These are phyloP conservation scores for Hylyphantes graminicola DNA, from an alignment of 1,140 invertebrate genomes.

Conservation along the genomic window DNA sequence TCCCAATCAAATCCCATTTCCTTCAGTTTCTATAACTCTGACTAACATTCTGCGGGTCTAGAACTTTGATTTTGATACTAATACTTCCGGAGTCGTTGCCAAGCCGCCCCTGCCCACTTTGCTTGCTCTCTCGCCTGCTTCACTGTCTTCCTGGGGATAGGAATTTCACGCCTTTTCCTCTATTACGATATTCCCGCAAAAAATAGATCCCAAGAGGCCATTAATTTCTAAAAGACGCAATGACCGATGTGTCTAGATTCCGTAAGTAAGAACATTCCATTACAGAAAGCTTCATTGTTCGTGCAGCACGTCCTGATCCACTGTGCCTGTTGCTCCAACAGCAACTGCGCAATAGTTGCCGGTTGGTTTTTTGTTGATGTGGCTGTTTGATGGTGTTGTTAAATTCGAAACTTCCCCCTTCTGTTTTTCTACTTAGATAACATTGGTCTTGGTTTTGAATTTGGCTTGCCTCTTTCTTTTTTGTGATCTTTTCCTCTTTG, in stretches of 20 bases:
- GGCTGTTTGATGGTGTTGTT: constrained; percentile 5
- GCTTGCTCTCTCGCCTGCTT: constrained; percentile 73
- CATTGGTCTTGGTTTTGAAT: constrained; percentile 8
- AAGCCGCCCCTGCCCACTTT: constrained; percentile 74
- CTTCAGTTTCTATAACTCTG: no score
- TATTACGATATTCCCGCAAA: neutral
- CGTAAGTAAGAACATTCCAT: constrained; percentile 1
- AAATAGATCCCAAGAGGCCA: neutral
- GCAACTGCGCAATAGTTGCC: neutral
- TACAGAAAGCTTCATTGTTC: constrained; percentile 15
- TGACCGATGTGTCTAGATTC: neutral
- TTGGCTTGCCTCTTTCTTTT: neutral
- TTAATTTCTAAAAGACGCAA: neutral
- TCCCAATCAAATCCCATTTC: no score
- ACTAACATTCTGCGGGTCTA: constrained; percentile 26
- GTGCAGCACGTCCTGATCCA: constrained; percentile 31
- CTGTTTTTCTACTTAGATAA: constrained; percentile 20
- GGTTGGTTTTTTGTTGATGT: no score
- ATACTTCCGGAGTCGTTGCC: constrained; percentile 47
- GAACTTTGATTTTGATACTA: constrained; percentile 25
- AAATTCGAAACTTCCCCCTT: neutral
- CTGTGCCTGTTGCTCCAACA: constrained; percentile 11
- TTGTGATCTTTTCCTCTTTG: neutral
- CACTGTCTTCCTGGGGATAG: constrained; percentile 36
- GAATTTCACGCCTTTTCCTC: constrained; percentile 38